Evolutionary conservation across 2,888 invertebrate genomes (phyloP).

Genomic region (Temnothorax unifasciatus): DNA sequence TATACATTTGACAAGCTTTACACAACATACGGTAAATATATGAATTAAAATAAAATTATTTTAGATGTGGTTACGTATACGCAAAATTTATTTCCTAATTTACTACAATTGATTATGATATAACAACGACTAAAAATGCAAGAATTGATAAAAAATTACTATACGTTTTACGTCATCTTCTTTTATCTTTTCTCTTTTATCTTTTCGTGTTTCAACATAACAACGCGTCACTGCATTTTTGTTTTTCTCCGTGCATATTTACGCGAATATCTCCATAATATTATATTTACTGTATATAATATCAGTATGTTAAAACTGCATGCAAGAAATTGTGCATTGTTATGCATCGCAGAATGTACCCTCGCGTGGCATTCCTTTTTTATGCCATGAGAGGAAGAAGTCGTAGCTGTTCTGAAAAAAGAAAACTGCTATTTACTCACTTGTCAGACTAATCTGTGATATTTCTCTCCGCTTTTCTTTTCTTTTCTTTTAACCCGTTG

Average conservation of each 20-base stretch:
- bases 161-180: neutral
- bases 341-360: neutral
- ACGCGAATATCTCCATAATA: neutral
- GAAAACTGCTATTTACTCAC: neutral
- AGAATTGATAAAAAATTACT: neutral
- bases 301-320: neutral
- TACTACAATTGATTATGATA: neutral
- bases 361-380: constrained; percentile 2
- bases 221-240: neutral
- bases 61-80: neutral
- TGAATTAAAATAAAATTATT: neutral
- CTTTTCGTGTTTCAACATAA: neutral
- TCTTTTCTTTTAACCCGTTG: constrained; percentile 24
- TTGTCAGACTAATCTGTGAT: constrained; percentile 44
- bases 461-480: constrained; percentile 28
- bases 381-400: neutral
- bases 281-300: neutral
- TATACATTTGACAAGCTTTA: neutral
- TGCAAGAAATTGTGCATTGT: constrained; percentile 11
- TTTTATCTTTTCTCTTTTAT: neutral
- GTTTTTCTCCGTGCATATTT: neutral
- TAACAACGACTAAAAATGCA: neutral
- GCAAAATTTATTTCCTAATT: neutral
- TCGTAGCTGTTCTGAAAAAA: constrained; percentile 1
- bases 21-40: neutral